phyloP scores from a whole-genome alignment of 2,888 invertebrate species.

The Drosophila acutilabella region DNA sequence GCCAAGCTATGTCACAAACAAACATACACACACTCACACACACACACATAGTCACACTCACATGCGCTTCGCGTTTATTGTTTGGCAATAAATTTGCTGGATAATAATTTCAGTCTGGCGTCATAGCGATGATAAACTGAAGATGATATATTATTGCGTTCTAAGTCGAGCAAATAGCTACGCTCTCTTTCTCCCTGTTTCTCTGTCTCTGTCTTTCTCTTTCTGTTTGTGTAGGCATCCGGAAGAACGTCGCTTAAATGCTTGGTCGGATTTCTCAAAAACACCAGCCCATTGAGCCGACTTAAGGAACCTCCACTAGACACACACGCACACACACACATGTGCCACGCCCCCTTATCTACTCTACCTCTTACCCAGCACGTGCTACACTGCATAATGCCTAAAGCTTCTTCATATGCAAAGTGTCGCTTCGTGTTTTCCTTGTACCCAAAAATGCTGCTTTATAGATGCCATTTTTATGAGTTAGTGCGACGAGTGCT shows the following conservation, averaged over 20 bases:
- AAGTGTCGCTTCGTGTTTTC: constrained; percentile 66
- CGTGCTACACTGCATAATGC: constrained; percentile 13
- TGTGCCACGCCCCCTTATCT: constrained; percentile 8
- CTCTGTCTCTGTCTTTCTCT: neutral
- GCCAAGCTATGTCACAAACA: constrained; percentile 50
- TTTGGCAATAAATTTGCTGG: constrained; percentile 81
- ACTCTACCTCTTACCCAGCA: neutral
- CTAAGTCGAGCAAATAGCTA: constrained; percentile 73
- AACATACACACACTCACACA: constrained; percentile 22
- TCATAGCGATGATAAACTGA: constrained; percentile 83
- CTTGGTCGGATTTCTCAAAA: constrained; percentile 70
- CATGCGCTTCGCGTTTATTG: constrained; percentile 69
- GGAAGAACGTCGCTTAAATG: constrained; percentile 62
- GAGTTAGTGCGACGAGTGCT: constrained; percentile 77
- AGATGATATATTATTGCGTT: constrained; percentile 82
- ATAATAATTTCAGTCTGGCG: constrained; percentile 83
- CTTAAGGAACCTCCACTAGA: constrained; percentile 52
- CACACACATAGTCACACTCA: constrained; percentile 33
- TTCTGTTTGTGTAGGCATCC: constrained; percentile 53
- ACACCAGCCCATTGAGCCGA: constrained; percentile 49
- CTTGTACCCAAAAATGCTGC: constrained; percentile 41
- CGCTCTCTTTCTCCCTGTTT: constrained; percentile 20
- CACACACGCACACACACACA: constrained; percentile 13
- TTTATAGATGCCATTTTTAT: constrained; percentile 68
- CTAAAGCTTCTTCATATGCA: constrained; percentile 69